These are phyloP conservation scores for Rhinoptilus africanus DNA, from an alignment of 2,113 vertebrate species.

Conservation along the genomic window DNA sequence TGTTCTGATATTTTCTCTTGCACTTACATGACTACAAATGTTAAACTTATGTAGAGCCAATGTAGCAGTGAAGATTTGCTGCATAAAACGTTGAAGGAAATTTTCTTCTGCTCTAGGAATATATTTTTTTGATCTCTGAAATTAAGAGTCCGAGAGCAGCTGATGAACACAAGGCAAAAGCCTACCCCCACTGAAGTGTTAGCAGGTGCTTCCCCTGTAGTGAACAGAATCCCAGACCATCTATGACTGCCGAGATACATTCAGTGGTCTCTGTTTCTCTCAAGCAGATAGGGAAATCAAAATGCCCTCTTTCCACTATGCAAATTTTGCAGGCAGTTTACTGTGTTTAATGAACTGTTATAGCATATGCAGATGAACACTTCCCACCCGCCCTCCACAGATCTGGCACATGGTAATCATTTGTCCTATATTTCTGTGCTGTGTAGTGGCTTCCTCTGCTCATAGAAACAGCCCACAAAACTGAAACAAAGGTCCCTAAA, in stretches of 20 bases:
- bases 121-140: background rate
- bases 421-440: constrained; percentile 32
- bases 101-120: background rate
- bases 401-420: constrained; percentile 23
- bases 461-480: background rate
- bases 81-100: background rate
- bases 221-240: background rate
- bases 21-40: background rate
- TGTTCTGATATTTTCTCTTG: background rate
- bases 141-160: background rate
- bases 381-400: constrained; percentile 23
- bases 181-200: background rate
- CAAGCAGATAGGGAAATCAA: background rate
- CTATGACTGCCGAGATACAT: background rate
- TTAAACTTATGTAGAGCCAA: background rate
- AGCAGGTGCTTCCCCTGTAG: background rate
- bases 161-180: background rate
- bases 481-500: background rate
- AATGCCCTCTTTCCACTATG: background rate
- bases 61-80: background rate
- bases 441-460: background rate
- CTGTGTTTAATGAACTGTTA: constrained; percentile 30
- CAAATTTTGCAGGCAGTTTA: constrained; percentile 36
- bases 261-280: background rate
- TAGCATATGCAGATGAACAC: constrained; percentile 43